phyloP scores from a whole-genome alignment of 2,888 invertebrate species.

The Erebia aethiops region DNA sequence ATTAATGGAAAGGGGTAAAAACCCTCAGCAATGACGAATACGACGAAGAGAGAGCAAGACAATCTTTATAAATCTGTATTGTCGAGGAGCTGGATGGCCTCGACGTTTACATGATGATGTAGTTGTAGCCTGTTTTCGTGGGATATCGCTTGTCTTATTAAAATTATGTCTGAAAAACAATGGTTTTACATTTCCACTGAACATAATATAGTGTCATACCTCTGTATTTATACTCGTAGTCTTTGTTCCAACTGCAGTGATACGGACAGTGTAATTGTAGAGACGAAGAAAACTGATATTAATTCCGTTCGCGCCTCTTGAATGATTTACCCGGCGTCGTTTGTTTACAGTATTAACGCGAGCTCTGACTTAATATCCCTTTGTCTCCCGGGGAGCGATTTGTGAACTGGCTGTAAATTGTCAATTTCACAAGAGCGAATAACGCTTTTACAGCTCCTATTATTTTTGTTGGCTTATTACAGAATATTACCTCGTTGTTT shows the following conservation, averaged over 20 bases:
- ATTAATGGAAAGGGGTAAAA: too few species aligned
- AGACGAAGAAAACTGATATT: slow-evolving; percentile 62
- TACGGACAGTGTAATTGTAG: slow-evolving; percentile 75
- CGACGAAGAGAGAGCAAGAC: too few species aligned
- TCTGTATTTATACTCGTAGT: slow-evolving; percentile 43
- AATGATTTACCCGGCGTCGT: slow-evolving; percentile 48
- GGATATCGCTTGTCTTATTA: too few species aligned
- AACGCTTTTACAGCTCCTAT: not conserved
- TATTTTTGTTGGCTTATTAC: slow-evolving; percentile 1
- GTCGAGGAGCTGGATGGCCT: too few species aligned
- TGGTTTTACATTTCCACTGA: not conserved
- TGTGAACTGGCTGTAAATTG: slow-evolving; percentile 27
- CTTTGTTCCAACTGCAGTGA: slow-evolving; percentile 66
- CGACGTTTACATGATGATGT: too few species aligned
- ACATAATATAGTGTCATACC: slow-evolving; percentile 6
- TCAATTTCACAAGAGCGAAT: slow-evolving; percentile 19
- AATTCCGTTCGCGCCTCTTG: slow-evolving; percentile 49
- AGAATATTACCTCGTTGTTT: not conserved
- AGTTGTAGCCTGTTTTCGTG: too few species aligned
- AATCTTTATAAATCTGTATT: too few species aligned
- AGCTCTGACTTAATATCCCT: slow-evolving; percentile 44
- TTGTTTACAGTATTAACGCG: slow-evolving; percentile 46
- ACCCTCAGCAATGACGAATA: too few species aligned
- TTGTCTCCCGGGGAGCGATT: slow-evolving; percentile 31
- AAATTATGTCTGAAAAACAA: not conserved